Percentiles rank a stretch among this genome's conserved stretches.
Conservation (phyloP, 2,113 vertebrate genomes). For the Tachuris rubrigastra region DNA sequence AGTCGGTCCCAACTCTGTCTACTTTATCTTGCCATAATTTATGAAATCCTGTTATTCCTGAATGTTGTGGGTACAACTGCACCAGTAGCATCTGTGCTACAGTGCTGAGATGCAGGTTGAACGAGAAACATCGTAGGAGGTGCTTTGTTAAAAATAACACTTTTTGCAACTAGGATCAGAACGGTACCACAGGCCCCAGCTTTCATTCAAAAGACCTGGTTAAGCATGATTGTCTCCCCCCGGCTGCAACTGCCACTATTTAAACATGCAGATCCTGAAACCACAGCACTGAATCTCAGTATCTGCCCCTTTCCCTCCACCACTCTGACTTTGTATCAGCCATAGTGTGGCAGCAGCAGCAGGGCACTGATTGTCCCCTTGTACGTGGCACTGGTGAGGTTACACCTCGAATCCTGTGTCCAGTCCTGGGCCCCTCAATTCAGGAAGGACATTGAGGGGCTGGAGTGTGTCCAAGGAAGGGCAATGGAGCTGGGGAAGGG, state of each 20-base stretch:
- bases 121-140: neutral
- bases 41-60: conserved; percentile 11
- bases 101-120: neutral
- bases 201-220: neutral
- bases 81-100: neutral
- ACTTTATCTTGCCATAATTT: neutral
- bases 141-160: neutral
- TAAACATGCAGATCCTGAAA: neutral
- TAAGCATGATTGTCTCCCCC: neutral
- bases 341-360: rapidly evolving
- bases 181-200: neutral
- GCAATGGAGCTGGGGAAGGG: neutral
- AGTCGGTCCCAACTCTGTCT: neutral
- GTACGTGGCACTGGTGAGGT: neutral
- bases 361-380: neutral
- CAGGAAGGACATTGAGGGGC: neutral
- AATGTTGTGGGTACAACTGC: neutral
- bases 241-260: neutral
- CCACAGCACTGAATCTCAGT: neutral
- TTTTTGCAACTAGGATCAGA: neutral
- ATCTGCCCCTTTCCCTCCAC: neutral
- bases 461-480: rapidly evolving
- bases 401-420: rapidly evolving
- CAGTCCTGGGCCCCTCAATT: neutral
- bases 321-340: neutral